Evolutionary conservation across 2,888 invertebrate genomes (phyloP).

Genomic region (Hypomecis punctinalis): DNA sequence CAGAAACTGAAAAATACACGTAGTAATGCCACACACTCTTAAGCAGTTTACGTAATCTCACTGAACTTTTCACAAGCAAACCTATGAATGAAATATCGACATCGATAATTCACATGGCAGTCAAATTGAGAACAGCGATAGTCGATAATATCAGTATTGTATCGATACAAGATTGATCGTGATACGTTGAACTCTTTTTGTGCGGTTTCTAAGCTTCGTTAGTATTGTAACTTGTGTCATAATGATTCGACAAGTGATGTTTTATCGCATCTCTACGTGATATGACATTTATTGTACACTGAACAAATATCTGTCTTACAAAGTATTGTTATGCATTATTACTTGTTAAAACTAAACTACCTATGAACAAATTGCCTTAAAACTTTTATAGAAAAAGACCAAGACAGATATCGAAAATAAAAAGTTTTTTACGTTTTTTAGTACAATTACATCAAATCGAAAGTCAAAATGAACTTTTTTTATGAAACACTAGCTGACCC

Average conservation of each 20-base stretch:
- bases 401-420: too few relatives aligned
- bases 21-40: too few relatives aligned
- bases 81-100: background rate
- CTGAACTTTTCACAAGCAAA: background rate
- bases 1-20: too few relatives aligned
- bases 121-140: slow-evolving; percentile 1
- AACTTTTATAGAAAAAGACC: too few relatives aligned
- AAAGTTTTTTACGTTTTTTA: too few relatives aligned
- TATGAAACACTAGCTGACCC: too few relatives aligned
- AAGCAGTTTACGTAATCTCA: too few relatives aligned
- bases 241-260: slow-evolving; percentile 18
- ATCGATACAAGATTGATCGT: slow-evolving; percentile 34
- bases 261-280: background rate
- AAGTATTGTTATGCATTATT: too few relatives aligned
- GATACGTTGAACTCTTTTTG: slow-evolving; percentile 28
- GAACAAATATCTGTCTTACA: background rate
- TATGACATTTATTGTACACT: background rate
- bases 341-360: too few relatives aligned
- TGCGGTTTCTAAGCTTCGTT: slow-evolving; percentile 22
- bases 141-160: slow-evolving; percentile 32
- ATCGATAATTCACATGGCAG: slow-evolving; percentile 13
- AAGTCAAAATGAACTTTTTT: too few relatives aligned
- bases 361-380: too few relatives aligned
- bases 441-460: too few relatives aligned
- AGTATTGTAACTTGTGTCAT: slow-evolving; percentile 18